A percentile compares a stretch with the other conserved stretches of the same genome.
Evolutionary conservation across 92 coral and sea anemone species (phyloP).

Genomic region (Montipora capitata): DNA sequence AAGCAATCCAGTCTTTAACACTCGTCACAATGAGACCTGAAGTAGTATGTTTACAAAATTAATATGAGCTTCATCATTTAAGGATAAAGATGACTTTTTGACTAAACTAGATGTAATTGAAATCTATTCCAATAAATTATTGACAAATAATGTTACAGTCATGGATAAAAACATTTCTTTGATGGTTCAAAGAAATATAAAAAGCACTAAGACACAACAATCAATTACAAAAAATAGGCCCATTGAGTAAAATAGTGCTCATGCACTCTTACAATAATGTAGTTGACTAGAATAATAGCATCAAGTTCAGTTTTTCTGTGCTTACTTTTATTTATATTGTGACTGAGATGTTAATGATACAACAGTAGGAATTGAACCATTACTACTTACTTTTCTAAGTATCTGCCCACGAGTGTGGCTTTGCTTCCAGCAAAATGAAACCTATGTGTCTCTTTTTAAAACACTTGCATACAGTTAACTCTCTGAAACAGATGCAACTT

Average conservation of each 20-base stretch:
- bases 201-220: slow-evolving; percentile 21
- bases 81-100: neutral
- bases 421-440: slow-evolving; percentile 45
- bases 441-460: slow-evolving; percentile 7
- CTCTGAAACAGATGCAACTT: neutral
- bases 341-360: slow-evolving; percentile 6
- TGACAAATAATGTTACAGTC: neutral
- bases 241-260: slow-evolving; percentile 5
- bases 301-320: neutral
- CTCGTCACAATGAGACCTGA: neutral
- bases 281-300: slow-evolving; percentile 6
- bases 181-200: slow-evolving; percentile 20
- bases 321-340: neutral
- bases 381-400: neutral
- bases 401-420: slow-evolving; percentile 26
- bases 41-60: slow-evolving; percentile 14
- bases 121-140: slow-evolving; percentile 5
- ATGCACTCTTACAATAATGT: neutral
- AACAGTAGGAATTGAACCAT: neutral
- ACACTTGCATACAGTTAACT: neutral
- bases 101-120: neutral
- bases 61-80: no score
- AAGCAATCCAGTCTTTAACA: slow-evolving; percentile 21
- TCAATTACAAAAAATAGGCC: slow-evolving; percentile 1
- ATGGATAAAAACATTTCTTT: slow-evolving; percentile 26